Conservation (phyloP, 2,113 vertebrate species). For the Labeo catla region DNA sequence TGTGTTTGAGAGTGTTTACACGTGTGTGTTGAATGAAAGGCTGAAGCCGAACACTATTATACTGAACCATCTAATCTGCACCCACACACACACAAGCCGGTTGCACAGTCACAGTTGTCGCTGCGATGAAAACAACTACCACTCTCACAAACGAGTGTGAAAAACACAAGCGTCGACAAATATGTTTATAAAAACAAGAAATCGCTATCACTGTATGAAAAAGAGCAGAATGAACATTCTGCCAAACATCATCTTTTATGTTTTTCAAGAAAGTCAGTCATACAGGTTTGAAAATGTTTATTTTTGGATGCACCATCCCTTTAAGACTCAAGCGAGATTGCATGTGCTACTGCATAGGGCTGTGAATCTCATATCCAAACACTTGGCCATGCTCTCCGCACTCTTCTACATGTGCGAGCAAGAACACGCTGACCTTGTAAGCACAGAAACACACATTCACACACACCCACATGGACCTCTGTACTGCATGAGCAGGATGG, state of each 20-base stretch:
- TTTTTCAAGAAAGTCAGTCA: background rate
- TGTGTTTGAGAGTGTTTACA: constrained; percentile 19
- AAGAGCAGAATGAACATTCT: constrained; percentile 1
- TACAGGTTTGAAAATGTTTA: background rate
- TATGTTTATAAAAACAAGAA: background rate
- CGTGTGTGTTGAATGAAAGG: constrained; percentile 17
- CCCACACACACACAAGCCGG: background rate
- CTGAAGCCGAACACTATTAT: constrained; percentile 12
- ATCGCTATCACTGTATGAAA: background rate
- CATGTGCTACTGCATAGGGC: background rate
- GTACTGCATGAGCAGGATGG: constrained; percentile 55
- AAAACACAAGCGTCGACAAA: background rate
- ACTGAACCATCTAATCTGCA: constrained; percentile 10
- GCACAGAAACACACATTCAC: constrained; percentile 2
- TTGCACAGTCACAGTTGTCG: background rate
- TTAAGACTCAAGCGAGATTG: background rate
- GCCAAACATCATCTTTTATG: background rate
- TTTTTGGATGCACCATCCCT: background rate
- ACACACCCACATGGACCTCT: constrained; percentile 58
- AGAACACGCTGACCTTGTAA: constrained; percentile 35
- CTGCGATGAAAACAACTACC: background rate
- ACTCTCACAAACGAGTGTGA: background rate
- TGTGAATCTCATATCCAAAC: background rate
- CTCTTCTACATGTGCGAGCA: background rate
- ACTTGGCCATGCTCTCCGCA: background rate